phyloP scores from a whole-genome alignment of 2,888 invertebrate species.

The Orchesella flavescens region DNA sequence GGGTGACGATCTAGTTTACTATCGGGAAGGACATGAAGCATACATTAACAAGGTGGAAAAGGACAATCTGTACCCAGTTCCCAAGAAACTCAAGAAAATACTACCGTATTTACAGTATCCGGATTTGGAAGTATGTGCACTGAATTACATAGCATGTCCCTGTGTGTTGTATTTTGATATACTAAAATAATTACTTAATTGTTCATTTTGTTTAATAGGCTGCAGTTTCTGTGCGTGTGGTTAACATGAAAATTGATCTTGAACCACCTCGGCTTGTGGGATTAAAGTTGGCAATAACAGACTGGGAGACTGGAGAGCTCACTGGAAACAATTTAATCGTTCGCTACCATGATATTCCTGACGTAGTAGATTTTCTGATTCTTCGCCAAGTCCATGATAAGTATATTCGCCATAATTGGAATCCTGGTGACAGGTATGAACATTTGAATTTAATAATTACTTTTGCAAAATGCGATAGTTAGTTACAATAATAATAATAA shows the following conservation, averaged over 20 bases:
- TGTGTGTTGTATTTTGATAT: not conserved
- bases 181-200: not conserved
- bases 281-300: constrained; percentile 86
- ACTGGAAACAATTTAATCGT: constrained; percentile 82
- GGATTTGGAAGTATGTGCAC: constrained; percentile 49
- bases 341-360: constrained; percentile 97
- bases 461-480: too few species aligned
- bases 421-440: constrained; percentile 77
- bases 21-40: constrained; percentile 79
- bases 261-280: constrained; percentile 92
- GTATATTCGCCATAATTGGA: constrained; percentile 87
- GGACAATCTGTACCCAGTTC: constrained; percentile 87
- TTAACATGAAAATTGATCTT: constrained; percentile 94
- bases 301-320: constrained; percentile 80
- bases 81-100: constrained; percentile 71
- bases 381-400: constrained; percentile 90
- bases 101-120: constrained; percentile 73
- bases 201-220: constrained; percentile 75
- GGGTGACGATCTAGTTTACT: constrained; percentile 89
- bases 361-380: constrained; percentile 96
- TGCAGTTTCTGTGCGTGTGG: constrained; percentile 77
- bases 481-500: too few species aligned
- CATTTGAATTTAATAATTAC: too few species aligned
- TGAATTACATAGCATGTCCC: not conserved
- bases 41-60: constrained; percentile 90